These are phyloP conservation scores for Oryzias dopingdopingensis DNA, from an alignment of 2,797 vertebrate genomes.

Conservation along the genomic window DNA sequence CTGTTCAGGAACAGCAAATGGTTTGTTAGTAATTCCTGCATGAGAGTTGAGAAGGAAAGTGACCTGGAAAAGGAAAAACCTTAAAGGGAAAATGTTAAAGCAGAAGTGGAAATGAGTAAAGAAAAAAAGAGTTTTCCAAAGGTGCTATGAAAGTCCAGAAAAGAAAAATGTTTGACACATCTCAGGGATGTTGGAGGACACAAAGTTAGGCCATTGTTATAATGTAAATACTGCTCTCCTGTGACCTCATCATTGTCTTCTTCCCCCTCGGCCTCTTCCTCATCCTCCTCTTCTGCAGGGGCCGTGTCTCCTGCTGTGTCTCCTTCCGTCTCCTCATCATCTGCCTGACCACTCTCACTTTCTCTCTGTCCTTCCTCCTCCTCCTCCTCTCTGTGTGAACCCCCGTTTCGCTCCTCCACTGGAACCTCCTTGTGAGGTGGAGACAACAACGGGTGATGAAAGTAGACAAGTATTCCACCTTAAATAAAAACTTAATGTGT, in stretches of 20 bases:
- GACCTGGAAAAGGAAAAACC: conserved; percentile 36
- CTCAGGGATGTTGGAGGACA: conserved; percentile 31
- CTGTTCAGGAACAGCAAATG: too few relatives aligned
- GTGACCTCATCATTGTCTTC: conserved; percentile 59
- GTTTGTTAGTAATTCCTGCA: conserved; percentile 1
- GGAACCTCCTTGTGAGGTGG: conserved; percentile 63
- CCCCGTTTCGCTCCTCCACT: conserved; percentile 64
- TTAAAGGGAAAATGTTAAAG: conserved; percentile 30
- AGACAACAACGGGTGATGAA: conserved; percentile 47
- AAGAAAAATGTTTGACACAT: conserved; percentile 25
- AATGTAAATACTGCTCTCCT: conserved; percentile 68
- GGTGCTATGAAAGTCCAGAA: conserved; percentile 28
- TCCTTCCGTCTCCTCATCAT: conserved; percentile 34
- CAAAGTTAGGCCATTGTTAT: conserved; percentile 28
- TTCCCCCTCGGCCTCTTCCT: conserved; percentile 27
- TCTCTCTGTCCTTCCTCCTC: conserved; percentile 26
- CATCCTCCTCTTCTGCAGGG: conserved; percentile 34
- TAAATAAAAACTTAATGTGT: background rate
- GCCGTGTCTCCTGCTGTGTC: conserved; percentile 31
- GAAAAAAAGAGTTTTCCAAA: conserved; percentile 42
- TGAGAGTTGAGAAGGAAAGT: conserved; percentile 28
- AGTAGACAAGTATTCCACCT: conserved; percentile 13
- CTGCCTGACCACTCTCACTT: conserved; percentile 27
- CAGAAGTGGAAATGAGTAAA: conserved; percentile 10
- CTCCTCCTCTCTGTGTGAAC: conserved; percentile 52